These are phyloP conservation scores for Illadopsis cleaveri DNA, from an alignment of 2,113 vertebrate species.

Conservation along the genomic window DNA sequence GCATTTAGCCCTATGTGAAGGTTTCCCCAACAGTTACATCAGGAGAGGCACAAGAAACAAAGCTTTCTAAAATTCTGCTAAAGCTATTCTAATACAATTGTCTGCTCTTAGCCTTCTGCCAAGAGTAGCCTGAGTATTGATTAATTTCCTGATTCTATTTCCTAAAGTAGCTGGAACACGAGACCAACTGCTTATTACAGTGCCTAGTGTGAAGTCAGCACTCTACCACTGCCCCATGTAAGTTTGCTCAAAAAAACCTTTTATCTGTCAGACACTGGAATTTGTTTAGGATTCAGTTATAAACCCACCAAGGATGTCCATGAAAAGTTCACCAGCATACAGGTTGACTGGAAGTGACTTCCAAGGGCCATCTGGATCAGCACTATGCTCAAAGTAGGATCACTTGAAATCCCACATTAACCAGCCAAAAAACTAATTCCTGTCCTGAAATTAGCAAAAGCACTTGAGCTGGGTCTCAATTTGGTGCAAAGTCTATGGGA, in stretches of 20 bases:
- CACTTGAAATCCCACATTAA: background rate
- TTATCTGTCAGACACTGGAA: background rate
- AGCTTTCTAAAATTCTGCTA: background rate
- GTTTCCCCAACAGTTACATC: no score
- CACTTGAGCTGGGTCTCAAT: background rate
- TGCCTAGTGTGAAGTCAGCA: background rate
- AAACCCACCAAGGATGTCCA: background rate
- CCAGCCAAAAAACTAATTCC: background rate
- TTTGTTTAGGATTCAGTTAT: background rate
- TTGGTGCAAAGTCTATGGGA: background rate
- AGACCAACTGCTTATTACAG: background rate
- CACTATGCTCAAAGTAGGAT: background rate
- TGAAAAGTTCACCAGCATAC: background rate
- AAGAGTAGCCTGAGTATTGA: background rate
- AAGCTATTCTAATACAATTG: background rate
- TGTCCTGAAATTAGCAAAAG: background rate
- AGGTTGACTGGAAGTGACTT: background rate
- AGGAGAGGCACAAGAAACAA: background rate
- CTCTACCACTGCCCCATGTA: background rate
- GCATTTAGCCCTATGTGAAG: background rate
- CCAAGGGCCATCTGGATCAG: background rate
- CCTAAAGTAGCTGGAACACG: background rate
- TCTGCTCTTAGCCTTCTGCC: background rate
- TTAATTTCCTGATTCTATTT: background rate
- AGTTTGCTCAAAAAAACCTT: background rate